Conservation (phyloP, 2,113 vertebrate genomes). For the Calidris pugnax region DNA sequence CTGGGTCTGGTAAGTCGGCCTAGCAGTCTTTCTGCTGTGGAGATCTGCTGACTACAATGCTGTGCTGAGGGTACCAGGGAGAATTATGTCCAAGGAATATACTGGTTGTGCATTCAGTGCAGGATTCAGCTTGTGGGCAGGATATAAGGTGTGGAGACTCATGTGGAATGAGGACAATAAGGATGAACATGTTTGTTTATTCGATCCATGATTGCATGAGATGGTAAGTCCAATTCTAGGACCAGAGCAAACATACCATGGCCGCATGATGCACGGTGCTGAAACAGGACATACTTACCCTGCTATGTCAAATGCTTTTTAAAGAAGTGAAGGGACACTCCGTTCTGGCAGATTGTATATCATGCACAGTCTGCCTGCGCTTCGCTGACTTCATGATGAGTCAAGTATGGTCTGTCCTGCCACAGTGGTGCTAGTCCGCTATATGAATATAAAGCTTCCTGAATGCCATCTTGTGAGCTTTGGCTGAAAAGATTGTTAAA, state of each 20-base stretch:
- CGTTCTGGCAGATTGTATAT: constrained; percentile 45
- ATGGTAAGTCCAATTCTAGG: not conserved
- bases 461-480: not conserved
- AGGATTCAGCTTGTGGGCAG: not conserved
- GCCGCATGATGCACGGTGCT: not conserved
- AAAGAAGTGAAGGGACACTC: constrained; percentile 42
- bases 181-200: not conserved
- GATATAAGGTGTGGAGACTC: not conserved
- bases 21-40: not conserved
- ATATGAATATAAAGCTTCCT: not conserved
- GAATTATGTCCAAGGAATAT: not conserved
- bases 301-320: constrained; percentile 51
- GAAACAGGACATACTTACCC: not conserved
- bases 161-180: not conserved
- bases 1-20: not conserved
- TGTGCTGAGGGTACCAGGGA: not conserved
- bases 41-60: not conserved
- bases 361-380: constrained; percentile 17
- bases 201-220: rapidly evolving
- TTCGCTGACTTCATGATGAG: constrained; percentile 40
- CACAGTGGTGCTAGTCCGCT: constrained; percentile 6
- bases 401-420: constrained; percentile 49
- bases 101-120: not conserved
- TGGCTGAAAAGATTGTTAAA: not conserved
- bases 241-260: rapidly evolving